Evolutionary conservation across 2,113 vertebrate genomes (phyloP).

Genomic region (Tragelaphus strepsiceros): DNA sequence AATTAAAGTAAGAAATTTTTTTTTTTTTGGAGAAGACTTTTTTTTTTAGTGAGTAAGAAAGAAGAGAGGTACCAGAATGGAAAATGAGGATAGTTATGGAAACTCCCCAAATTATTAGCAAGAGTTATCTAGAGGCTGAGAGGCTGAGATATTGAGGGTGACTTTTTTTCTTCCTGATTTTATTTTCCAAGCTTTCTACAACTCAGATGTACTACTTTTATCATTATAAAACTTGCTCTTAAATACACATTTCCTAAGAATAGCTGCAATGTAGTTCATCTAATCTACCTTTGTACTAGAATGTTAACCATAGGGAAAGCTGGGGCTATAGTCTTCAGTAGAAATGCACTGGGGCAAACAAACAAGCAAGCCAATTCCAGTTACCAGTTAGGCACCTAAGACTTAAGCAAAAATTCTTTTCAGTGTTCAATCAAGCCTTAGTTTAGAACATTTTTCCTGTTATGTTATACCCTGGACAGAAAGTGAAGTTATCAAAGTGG

Average conservation of each 20-base stretch:
- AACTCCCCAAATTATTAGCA: background rate
- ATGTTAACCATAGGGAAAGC: background rate
- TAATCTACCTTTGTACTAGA: background rate
- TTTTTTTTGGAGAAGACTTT: too few relatives aligned
- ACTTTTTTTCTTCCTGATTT: background rate
- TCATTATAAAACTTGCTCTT: background rate
- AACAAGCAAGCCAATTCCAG: background rate
- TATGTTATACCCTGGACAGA: background rate
- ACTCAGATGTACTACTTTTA: background rate
- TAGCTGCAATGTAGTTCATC: background rate
- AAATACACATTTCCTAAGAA: background rate
- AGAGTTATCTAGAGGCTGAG: background rate
- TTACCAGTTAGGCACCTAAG: background rate
- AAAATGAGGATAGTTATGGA: background rate
- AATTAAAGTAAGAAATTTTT: background rate
- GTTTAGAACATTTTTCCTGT: background rate
- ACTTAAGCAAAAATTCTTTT: background rate
- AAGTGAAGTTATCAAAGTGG: background rate
- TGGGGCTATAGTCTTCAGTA: background rate
- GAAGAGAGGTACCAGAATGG: background rate
- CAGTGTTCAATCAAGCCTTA: background rate
- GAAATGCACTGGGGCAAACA: background rate
- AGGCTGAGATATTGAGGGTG: background rate
- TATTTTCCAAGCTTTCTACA: background rate
- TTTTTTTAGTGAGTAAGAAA: background rate